Percentiles rank a stretch among this genome's conserved stretches.
phyloP scores from a whole-genome alignment of 2,888 invertebrate species.

The Metellina segmentata region DNA sequence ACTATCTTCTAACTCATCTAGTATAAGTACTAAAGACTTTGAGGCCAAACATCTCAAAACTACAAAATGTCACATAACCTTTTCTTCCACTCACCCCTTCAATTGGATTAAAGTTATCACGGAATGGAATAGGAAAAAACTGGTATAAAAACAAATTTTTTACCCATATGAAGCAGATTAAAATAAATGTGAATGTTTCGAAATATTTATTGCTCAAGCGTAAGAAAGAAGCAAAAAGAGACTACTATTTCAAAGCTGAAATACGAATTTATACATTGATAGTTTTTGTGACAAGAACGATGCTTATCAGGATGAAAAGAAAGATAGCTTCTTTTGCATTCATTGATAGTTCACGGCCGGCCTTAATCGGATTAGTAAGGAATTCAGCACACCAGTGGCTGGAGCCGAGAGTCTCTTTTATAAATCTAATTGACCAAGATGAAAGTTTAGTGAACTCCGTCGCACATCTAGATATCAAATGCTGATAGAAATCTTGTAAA shows the following conservation, averaged over 20 bases:
- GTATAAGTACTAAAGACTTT: too few species aligned
- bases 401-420: not conserved
- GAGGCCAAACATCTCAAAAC: too few species aligned
- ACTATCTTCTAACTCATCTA: too few species aligned
- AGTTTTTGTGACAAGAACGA: not conserved
- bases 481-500: conserved; percentile 41
- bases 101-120: too few species aligned
- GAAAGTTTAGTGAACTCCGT: conserved; percentile 36
- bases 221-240: not conserved
- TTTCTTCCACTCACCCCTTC: too few species aligned
- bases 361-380: not conserved
- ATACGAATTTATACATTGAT: not conserved
- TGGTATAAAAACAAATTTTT: not conserved
- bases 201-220: not conserved
- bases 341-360: not conserved
- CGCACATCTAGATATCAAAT: conserved; percentile 11
- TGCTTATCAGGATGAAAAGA: not conserved
- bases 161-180: not conserved
- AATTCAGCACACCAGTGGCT: not conserved
- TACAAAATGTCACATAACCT: too few species aligned
- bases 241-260: not conserved
- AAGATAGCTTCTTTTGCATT: not conserved
- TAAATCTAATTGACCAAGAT: not conserved
- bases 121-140: not conserved
- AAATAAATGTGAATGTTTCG: not conserved